Base-by-base conservation (phyloP, 2,797 vertebrate genomes). In the Schizopygopsis malacanthus region DNA sequence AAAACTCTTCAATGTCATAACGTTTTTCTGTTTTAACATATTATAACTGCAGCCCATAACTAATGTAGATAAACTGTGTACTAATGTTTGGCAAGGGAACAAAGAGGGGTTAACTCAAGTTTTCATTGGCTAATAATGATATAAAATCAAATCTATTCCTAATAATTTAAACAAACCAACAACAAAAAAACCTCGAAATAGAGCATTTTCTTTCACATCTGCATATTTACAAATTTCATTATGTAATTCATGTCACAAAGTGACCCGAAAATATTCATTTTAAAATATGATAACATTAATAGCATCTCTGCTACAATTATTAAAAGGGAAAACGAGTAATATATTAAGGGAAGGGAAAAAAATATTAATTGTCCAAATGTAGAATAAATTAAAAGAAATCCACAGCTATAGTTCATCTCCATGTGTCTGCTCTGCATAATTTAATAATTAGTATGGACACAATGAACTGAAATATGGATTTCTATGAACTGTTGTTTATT, bases 321-420 rank as follows among this genome's bases (percentile, higher is more conserved):
- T 85, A 78, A 90, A 61, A 84, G 84, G 88, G 84, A 91, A 90
- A 90, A 91, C 88, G 54, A 90, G 88, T 85, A 90, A 89, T 9
- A 83, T 43, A 67, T 13, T 16, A n/a, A 61, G 33, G 39, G 52
- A n/a, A 61, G 33, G 39, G 6, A 33, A 77, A 52, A 15, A 76
- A 25, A 50, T 7, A 7, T 2, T 12, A 39, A 72, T 65, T 41
- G 50, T 65, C 11, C 37, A 77, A 52, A 59, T 72, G 82, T 8
- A 76, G 73, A 83, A 85, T 79, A 85, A 82, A 67, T 75, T 50
- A 81, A 72, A 33, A 43, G 7, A 81, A 12, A 83, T 70, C 54
- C 63, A 84, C 50, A 82, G 33, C 54, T 52, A 39, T 59, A 78
- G 73, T 33, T 59, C 1, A 6, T 73, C 50, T 83, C 33, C 9